A percentile compares a stretch with the other conserved stretches of the same genome.
Conservation (phyloP, 2,797 vertebrate genomes). For the Novumbra hubbsi region DNA sequence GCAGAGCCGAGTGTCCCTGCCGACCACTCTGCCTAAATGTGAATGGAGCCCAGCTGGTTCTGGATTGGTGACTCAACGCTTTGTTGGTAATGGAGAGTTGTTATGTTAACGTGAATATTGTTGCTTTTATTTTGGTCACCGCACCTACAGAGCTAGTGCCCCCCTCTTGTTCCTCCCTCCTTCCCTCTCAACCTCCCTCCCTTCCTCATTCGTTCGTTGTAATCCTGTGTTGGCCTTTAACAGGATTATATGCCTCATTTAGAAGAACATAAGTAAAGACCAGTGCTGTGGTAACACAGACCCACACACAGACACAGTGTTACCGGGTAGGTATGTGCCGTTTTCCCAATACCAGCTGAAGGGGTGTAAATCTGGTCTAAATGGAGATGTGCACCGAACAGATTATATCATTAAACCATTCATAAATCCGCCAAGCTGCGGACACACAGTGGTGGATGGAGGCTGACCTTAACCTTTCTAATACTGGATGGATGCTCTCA, state of each 20-base stretch:
- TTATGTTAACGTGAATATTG: not conserved
- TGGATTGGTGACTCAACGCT: not conserved
- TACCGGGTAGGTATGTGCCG: too few species aligned
- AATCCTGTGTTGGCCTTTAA: constrained; percentile 24
- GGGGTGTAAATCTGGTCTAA: not conserved
- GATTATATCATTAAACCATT: constrained; percentile 16
- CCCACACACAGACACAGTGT: not conserved
- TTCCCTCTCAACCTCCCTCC: not conserved
- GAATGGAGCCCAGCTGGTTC: not conserved
- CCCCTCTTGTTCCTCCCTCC: not conserved
- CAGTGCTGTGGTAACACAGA: constrained; percentile 6
- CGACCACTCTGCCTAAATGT: not conserved
- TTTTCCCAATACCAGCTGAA: too few species aligned
- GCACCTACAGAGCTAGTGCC: too few species aligned
- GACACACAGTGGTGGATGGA: not conserved
- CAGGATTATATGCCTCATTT: constrained; percentile 29
- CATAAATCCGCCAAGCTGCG: constrained; percentile 1
- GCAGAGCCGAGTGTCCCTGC: not conserved
- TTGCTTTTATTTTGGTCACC: not conserved
- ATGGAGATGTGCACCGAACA: constrained; percentile 9
- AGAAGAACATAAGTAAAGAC: constrained; percentile 10
- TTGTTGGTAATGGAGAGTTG: not conserved
- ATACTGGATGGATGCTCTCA: too few species aligned
- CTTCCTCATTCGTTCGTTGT: constrained; percentile 1
- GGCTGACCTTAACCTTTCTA: not conserved